Percentiles rank a stretch among this genome's conserved stretches.
These are phyloP conservation scores for Drosophila bipectinata DNA, from an alignment of 1,140 invertebrate species.

Conservation along the genomic window DNA sequence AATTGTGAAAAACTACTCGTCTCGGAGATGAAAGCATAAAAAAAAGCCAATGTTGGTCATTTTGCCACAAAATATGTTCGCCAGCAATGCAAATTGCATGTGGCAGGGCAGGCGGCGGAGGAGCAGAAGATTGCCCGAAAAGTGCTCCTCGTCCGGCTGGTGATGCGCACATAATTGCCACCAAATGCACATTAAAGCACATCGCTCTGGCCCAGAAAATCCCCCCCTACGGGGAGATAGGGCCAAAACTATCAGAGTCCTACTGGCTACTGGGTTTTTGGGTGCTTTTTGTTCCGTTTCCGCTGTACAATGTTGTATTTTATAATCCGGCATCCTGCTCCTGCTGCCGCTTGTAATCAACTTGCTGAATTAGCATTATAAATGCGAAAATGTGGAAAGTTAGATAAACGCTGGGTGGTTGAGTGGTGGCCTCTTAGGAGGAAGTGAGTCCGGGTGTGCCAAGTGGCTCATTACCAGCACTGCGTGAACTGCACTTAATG, in stretches of 20 bases:
- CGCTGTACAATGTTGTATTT: slow-evolving; percentile 64
- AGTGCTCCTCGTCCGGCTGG: slow-evolving; percentile 31
- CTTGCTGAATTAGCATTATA: slow-evolving; percentile 72
- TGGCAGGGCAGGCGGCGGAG: slow-evolving; percentile 29
- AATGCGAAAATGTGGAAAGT: slow-evolving; percentile 65
- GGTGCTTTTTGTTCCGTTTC: slow-evolving; percentile 62
- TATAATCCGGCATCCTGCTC: slow-evolving; percentile 60
- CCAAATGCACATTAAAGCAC: slow-evolving; percentile 61
- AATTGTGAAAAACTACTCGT: background rate
- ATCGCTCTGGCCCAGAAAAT: slow-evolving; percentile 22
- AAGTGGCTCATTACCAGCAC: slow-evolving; percentile 62
- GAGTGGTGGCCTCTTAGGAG: background rate
- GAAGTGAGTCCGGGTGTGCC: background rate
- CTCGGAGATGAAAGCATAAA: slow-evolving; percentile 17
- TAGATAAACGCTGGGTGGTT: slow-evolving; percentile 53
- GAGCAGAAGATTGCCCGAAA: slow-evolving; percentile 45
- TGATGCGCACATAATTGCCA: slow-evolving; percentile 73
- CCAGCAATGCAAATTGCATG: slow-evolving; percentile 23
- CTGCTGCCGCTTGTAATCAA: slow-evolving; percentile 42
- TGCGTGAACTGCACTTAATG: slow-evolving; percentile 69
- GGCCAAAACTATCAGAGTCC: slow-evolving; percentile 6
- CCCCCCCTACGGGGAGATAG: background rate
- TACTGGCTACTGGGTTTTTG: slow-evolving; percentile 7
- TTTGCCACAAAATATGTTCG: slow-evolving; percentile 31
- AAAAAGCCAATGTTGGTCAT: slow-evolving; percentile 24